Conservation (phyloP, 2,797 vertebrate genomes). For the Corythornis leucogaster region DNA sequence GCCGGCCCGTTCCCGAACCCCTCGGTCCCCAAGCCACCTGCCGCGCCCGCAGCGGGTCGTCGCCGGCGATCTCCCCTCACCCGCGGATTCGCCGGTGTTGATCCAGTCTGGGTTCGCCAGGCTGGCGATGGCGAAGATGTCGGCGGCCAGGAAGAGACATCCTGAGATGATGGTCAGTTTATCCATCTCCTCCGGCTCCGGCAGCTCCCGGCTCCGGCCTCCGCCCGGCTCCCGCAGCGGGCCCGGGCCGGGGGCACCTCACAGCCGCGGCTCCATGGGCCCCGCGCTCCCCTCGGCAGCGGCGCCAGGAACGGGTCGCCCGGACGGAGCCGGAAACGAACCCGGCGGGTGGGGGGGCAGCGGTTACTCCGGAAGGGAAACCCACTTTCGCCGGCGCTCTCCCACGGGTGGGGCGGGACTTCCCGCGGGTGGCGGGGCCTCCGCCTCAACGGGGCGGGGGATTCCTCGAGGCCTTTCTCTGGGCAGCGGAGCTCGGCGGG, state of each 20-base stretch:
- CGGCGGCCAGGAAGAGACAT: constrained; percentile 95
- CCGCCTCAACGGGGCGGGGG: background rate
- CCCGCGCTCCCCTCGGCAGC: constrained; percentile 48
- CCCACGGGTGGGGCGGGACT: background rate
- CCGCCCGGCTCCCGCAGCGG: constrained; percentile 72
- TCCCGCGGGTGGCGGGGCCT: background rate
- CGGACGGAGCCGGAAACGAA: constrained; percentile 71
- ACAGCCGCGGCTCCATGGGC: constrained; percentile 66
- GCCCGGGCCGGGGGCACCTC: constrained; percentile 69
- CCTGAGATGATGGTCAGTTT: constrained; percentile 97
- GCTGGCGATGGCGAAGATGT: constrained; percentile 97
- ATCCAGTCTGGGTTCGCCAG: constrained; percentile 96
- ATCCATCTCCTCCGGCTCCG: constrained; percentile 87
- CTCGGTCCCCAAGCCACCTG: background rate
- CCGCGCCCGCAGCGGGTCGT: background rate
- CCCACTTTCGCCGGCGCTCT: background rate
- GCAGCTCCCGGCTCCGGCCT: constrained; percentile 66
- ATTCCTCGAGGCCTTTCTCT: too few relatives aligned
- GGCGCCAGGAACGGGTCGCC: constrained; percentile 51
- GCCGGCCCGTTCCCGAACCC: background rate
- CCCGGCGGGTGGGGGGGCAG: background rate
- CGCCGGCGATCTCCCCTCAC: constrained; percentile 73
- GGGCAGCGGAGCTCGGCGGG: too few relatives aligned
- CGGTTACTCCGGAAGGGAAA: constrained; percentile 69
- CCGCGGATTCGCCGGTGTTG: constrained; percentile 92